Conservation (phyloP, 2,797 vertebrate species). For the Halcyon chelicuti region DNA sequence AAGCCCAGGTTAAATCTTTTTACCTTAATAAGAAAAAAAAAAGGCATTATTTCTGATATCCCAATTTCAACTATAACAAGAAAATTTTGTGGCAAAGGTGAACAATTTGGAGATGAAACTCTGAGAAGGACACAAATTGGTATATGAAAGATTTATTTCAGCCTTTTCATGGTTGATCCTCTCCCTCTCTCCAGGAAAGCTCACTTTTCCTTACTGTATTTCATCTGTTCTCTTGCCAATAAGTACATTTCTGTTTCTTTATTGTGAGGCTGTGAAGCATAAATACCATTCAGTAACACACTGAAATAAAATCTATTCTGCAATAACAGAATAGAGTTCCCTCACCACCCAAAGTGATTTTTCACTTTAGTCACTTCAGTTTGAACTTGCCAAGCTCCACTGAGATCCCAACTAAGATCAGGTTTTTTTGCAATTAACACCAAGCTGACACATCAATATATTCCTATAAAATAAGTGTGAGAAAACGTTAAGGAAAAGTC, state of each 20-base stretch:
- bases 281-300: neutral
- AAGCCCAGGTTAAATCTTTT: neutral
- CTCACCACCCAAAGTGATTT: neutral
- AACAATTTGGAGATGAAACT: neutral
- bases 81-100: neutral
- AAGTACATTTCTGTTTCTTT: neutral
- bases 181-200: neutral
- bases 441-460: neutral
- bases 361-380: conserved; percentile 2
- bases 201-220: neutral
- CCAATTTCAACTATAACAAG: neutral
- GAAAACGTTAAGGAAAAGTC: neutral
- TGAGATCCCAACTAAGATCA: neutral
- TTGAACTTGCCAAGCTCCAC: neutral
- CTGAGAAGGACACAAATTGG: neutral
- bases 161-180: neutral
- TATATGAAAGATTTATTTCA: neutral
- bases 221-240: neutral
- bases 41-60: neutral
- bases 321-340: neutral
- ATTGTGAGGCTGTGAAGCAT: neutral
- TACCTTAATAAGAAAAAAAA: neutral
- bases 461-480: neutral
- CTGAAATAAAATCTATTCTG: conserved; percentile 38
- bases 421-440: neutral